Conservation (phyloP, 2,797 vertebrate species). For the Salarias fasciatus region DNA sequence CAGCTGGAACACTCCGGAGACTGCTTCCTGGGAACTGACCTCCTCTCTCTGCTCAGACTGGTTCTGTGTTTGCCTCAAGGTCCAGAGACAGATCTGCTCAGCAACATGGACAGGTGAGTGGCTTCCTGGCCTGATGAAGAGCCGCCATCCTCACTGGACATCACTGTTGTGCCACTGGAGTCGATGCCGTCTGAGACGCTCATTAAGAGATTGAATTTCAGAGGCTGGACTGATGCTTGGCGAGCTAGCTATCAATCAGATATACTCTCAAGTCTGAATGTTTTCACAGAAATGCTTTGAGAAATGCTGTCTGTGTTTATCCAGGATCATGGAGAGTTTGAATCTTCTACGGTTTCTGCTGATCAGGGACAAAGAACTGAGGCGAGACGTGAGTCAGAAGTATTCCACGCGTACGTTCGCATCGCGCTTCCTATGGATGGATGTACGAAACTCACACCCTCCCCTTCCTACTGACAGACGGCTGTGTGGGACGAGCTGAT, state of each 20-base stretch:
- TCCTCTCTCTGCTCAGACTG: constrained; percentile 84
- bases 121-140: neutral
- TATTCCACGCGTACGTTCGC: neutral
- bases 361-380: constrained; percentile 85
- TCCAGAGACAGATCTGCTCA: constrained; percentile 87
- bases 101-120: constrained; percentile 90
- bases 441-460: constrained; percentile 6
- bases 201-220: too few species aligned
- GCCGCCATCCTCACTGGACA: too few species aligned
- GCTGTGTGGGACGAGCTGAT: constrained; percentile 85
- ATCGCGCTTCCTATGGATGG: neutral
- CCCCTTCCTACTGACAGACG: constrained; percentile 47
- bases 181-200: too few species aligned
- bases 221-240: too few species aligned
- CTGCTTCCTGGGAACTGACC: constrained; percentile 87
- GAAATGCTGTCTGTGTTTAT: too few species aligned
- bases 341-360: constrained; percentile 92
- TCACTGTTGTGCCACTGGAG: too few species aligned
- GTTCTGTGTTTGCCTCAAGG: constrained; percentile 88
- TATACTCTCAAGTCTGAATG: too few species aligned
- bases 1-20: constrained; percentile 75
- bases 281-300: too few species aligned
- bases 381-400: constrained; percentile 82
- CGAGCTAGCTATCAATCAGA: too few species aligned
- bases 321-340: constrained; percentile 92